Percentiles rank a stretch among this genome's conserved stretches.
These are phyloP conservation scores for Catostomus latipinnis DNA, from an alignment of 2,797 vertebrate genomes.

Conservation along the genomic window DNA sequence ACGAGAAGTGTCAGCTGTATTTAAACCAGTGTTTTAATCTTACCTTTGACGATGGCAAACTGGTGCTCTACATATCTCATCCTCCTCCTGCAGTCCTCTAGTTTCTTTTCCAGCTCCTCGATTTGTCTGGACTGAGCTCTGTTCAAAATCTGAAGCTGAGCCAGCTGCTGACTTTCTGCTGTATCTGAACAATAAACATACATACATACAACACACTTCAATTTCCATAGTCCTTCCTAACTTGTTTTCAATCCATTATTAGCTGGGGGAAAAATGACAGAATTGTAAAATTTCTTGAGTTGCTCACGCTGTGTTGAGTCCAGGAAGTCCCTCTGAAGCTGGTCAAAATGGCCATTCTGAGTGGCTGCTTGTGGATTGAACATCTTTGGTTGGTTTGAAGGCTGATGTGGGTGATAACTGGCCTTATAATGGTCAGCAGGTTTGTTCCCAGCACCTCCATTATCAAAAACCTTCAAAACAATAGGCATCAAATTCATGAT, in stretches of 20 bases:
- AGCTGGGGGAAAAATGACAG: no score
- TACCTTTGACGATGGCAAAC: conserved; percentile 90
- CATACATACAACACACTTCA: neutral
- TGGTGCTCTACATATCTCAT: conserved; percentile 92
- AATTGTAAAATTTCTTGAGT: neutral
- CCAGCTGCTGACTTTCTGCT: conserved; percentile 83
- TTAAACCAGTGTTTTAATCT: conserved; percentile 22
- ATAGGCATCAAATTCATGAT: neutral
- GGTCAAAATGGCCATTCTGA: conserved; percentile 80
- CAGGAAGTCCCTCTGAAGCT: conserved; percentile 88
- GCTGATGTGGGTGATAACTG: conserved; percentile 83
- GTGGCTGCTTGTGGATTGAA: conserved; percentile 71
- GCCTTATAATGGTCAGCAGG: conserved; percentile 78
- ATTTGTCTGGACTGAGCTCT: conserved; percentile 90
- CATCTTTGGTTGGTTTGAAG: conserved; percentile 73
- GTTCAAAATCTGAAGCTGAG: conserved; percentile 91
- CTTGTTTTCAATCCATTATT: neutral
- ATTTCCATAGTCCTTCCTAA: neutral
- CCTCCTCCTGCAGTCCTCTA: conserved; percentile 89
- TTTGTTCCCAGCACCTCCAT: conserved; percentile 65
- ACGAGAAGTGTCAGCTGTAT: neutral
- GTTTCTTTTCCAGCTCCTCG: conserved; percentile 86
- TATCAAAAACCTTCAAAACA: conserved; percentile 68
- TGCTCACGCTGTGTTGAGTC: conserved; percentile 83
- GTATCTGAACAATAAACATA: conserved; percentile 75